phyloP scores from a whole-genome alignment of 2,113 vertebrate genomes.

The Dicaeum eximium region DNA sequence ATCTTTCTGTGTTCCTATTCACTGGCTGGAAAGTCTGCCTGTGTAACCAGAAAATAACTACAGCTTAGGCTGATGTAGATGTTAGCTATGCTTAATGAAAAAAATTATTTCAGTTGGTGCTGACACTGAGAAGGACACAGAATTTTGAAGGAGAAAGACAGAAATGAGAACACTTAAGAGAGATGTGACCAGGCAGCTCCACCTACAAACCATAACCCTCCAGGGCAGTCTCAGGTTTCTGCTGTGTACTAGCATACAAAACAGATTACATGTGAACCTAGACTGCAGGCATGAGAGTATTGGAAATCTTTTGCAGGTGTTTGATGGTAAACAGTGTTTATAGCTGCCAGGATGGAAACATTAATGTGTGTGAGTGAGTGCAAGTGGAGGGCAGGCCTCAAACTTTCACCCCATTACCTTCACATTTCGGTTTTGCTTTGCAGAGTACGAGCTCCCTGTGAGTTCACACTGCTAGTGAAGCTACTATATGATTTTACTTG shows the following conservation, averaged over 20 bases:
- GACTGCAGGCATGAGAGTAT: background rate
- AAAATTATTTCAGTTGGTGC: background rate
- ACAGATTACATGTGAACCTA: background rate
- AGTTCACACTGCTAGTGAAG: background rate
- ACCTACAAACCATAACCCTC: slow-evolving; percentile 1
- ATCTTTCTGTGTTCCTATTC: background rate
- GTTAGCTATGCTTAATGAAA: background rate
- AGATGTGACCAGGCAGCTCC: slow-evolving; percentile 15
- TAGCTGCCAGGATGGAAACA: slow-evolving; percentile 55
- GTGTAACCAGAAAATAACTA: background rate
- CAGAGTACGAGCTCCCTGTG: background rate
- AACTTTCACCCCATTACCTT: slow-evolving; percentile 61
- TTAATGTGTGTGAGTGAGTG: slow-evolving; percentile 38
- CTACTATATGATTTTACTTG: background rate
- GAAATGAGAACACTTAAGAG: background rate
- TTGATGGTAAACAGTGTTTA: slow-evolving; percentile 58
- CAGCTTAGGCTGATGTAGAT: background rate
- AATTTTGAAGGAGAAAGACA: background rate
- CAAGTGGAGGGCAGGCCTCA: slow-evolving; percentile 61
- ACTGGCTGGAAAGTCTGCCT: background rate
- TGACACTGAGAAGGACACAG: background rate
- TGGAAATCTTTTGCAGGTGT: slow-evolving; percentile 59
- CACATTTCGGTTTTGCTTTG: slow-evolving; percentile 41
- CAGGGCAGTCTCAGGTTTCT: slow-evolving; percentile 37
- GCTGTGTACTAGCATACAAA: background rate